Evolutionary conservation across 2,797 vertebrate species (phyloP).

Genomic region (Ataeniobius toweri): DNA sequence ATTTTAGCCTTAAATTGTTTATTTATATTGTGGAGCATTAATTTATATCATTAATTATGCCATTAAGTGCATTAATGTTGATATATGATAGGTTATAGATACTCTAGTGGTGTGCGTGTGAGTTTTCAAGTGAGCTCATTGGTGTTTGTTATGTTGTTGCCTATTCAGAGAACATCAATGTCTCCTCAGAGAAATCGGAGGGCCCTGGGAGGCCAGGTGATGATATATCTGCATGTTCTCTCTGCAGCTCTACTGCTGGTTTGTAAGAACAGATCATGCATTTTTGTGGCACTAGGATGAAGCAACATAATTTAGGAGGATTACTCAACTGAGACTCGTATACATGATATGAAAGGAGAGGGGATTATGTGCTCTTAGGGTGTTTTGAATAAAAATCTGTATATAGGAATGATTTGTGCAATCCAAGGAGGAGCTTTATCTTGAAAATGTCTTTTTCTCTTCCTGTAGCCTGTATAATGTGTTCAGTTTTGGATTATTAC

Average conservation of each 20-base stretch:
- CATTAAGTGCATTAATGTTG: slow-evolving; percentile 73
- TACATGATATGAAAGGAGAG: slow-evolving; percentile 39
- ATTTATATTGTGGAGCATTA: slow-evolving; percentile 63
- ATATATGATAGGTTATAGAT: slow-evolving; percentile 46
- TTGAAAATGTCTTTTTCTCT: slow-evolving; percentile 21
- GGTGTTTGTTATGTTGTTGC: slow-evolving; percentile 45
- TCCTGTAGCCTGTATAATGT: slow-evolving; percentile 38
- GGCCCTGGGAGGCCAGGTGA: slow-evolving; percentile 10
- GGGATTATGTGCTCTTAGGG: slow-evolving; percentile 18
- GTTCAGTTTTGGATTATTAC: slow-evolving; percentile 46
- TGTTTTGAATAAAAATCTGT: slow-evolving; percentile 32
- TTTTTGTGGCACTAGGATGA: slow-evolving; percentile 48
- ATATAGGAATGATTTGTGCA: slow-evolving; percentile 4
- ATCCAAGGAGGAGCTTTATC: slow-evolving; percentile 21
- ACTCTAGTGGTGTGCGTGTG: slow-evolving; percentile 29
- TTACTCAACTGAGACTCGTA: slow-evolving; percentile 30
- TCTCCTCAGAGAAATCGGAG: slow-evolving; percentile 17
- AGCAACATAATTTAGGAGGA: slow-evolving; percentile 32
- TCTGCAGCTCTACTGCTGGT: slow-evolving; percentile 43
- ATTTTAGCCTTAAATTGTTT: slow-evolving; percentile 76
- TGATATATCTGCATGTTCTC: slow-evolving; percentile 32
- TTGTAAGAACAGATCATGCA: slow-evolving; percentile 34
- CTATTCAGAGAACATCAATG: slow-evolving; percentile 48
- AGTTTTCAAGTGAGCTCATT: slow-evolving; percentile 27
- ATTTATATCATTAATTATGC: slow-evolving; percentile 66